Base-by-base conservation (phyloP, 30 jellyfish, hydroid and myxozoan genomes). In the Euphysa ruthae region DNA sequence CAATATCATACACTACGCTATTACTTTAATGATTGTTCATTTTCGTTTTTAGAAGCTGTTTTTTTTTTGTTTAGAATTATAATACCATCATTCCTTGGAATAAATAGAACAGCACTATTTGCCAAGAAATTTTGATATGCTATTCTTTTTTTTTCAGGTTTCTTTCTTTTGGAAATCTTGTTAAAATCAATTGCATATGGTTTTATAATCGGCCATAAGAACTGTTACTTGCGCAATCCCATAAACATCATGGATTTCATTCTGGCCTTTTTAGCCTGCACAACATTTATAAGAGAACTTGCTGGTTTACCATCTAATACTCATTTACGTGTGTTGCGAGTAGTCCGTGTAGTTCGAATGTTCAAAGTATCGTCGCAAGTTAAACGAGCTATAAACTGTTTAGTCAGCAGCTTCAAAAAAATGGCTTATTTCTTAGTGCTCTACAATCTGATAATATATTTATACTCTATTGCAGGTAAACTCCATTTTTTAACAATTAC, bases 401-500 rank as follows among this genome's bases (percentile, higher is more conserved):
- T 85, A 19, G 44, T 85, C 14, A 61, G 69, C 33, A 52, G 94
- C n/a, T 15, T 85, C 27, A 52, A 43, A 42, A 63, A 63, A 55
- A 85, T 85, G 25, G 66, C 75, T 77, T 46, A 65, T 61, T 85
- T 66, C 55, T 70, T 85, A 23, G 63, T 72, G 60, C 60, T 85
- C 25, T 85, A 77, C 44, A n/a, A 71, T 14, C 54, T 78, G 33
- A 44, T 85, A 49, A 73, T 85, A 61, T 78, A 65, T 82, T 50
- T 77, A n/a, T 85, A 85, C 74, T 63, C 93, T 8, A 77, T 77
- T 21, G 34, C 78, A 4, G 95, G 95, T 85, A 46, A 50, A n/a
- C n/a, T n/a, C n/a, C n/a, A n/a, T n/a, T n/a, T n/a, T n/a, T n/a
- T n/a, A n/a, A n/a, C n/a, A n/a, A n/a, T n/a, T n/a, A n/a, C n/a